phyloP scores from a whole-genome alignment of 1,140 invertebrate species.

The Zaprionus vittiger region DNA sequence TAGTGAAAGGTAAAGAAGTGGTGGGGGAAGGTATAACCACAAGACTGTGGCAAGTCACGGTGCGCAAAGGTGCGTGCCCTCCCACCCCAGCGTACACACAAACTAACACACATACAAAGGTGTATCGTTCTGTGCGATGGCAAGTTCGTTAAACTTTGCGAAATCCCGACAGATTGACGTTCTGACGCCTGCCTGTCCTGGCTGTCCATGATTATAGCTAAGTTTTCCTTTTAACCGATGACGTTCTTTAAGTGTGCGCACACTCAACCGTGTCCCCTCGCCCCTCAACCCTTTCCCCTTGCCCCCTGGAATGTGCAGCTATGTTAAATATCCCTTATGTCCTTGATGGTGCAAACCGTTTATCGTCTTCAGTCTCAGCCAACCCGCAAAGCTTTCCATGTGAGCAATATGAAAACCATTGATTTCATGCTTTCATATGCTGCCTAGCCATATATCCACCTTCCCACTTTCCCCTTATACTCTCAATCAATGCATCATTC shows the following conservation, averaged over 20 bases:
- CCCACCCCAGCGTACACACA: conserved; percentile 6
- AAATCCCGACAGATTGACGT: conserved; percentile 58
- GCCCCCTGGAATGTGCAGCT: conserved; percentile 43
- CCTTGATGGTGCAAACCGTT: conserved; percentile 53
- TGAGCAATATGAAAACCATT: conserved; percentile 25
- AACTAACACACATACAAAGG: background rate
- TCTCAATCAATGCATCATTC: conserved; percentile 38
- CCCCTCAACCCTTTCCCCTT: background rate
- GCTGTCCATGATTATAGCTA: conserved; percentile 23
- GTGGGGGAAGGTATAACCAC: conserved; percentile 1
- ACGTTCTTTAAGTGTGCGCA: conserved; percentile 67
- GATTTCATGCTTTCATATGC: conserved; percentile 23
- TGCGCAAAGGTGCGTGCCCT: conserved; percentile 58
- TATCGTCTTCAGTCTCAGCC: conserved; percentile 22
- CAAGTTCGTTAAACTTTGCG: conserved; percentile 77
- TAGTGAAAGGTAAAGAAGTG: no score
- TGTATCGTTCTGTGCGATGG: conserved; percentile 6
- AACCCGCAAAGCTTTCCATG: conserved; percentile 45
- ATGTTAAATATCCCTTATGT: conserved; percentile 64
- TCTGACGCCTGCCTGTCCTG: conserved; percentile 11
- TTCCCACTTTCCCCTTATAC: background rate
- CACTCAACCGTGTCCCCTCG: conserved; percentile 36
- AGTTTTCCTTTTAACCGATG: conserved; percentile 61
- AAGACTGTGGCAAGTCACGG: conserved; percentile 30
- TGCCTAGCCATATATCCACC: background rate